Percentiles rank a stretch among this genome's conserved stretches.
These are phyloP conservation scores for Chloropsis hardwickii DNA, from an alignment of 2,113 vertebrate genomes.

Conservation along the genomic window DNA sequence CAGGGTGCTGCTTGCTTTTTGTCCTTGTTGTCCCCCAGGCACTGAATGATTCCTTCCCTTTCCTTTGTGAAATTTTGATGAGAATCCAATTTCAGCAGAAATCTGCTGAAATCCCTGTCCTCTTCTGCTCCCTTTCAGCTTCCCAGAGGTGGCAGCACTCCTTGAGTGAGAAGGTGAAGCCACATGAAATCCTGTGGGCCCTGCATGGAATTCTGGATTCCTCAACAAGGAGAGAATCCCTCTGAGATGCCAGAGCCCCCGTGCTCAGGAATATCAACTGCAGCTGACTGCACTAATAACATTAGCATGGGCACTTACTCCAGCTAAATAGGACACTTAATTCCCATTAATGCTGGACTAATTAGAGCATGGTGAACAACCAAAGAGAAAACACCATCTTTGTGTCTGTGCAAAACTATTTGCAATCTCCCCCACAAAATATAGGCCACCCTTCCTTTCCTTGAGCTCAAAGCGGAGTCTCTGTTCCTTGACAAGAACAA, in stretches of 20 bases:
- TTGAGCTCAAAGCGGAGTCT: background rate
- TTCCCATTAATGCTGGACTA: slow-evolving; percentile 44
- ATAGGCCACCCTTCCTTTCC: background rate
- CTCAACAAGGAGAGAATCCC: background rate
- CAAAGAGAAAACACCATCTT: background rate
- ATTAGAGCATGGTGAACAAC: slow-evolving; percentile 22
- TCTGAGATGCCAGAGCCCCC: background rate
- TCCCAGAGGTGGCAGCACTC: background rate
- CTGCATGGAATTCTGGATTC: background rate
- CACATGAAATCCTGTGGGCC: background rate
- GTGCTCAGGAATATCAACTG: background rate
- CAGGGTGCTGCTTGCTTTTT: background rate
- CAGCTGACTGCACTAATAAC: background rate
- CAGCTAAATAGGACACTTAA: slow-evolving; percentile 32
- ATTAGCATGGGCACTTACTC: background rate
- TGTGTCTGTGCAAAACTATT: background rate
- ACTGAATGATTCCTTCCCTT: background rate
- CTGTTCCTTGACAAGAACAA: background rate
- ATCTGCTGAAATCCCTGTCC: background rate
- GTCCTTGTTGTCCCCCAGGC: background rate
- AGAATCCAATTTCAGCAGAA: background rate
- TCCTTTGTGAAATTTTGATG: background rate
- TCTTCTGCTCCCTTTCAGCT: background rate
- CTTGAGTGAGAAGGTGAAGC: background rate
- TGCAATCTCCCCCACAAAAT: background rate